Evolutionary conservation across 2,888 invertebrate species (phyloP).

Genomic region (Cynaeus angustus): DNA sequence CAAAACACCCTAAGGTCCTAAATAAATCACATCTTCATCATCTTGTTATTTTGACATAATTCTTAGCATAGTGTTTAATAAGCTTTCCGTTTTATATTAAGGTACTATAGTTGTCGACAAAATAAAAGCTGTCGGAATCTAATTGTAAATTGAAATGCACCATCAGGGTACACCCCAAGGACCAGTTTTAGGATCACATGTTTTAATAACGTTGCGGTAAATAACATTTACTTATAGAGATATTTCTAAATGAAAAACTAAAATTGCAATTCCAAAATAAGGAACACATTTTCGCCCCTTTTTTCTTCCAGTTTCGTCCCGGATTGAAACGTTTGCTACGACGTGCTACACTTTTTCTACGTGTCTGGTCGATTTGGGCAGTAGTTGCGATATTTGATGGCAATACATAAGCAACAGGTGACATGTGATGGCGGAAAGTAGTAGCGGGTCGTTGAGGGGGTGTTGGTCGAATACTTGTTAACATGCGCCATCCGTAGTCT

Average conservation of each 20-base stretch:
- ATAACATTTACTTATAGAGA: no score
- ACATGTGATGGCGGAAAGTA: constrained; percentile 53
- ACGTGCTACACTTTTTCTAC: constrained; percentile 26
- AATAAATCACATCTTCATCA: constrained; percentile 39
- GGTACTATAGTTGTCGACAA: constrained; percentile 3
- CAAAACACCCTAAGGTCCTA: constrained; percentile 37
- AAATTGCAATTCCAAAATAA: no score
- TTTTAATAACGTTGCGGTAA: no score
- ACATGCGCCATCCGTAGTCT: constrained; percentile 64
- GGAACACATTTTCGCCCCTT: neutral
- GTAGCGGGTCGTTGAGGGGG: constrained; percentile 54
- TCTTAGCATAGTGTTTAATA: constrained; percentile 17
- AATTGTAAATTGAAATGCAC: no score
- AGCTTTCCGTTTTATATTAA: constrained; percentile 7
- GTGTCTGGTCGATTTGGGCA: constrained; percentile 39
- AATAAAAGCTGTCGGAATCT: neutral
- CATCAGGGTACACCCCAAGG: neutral
- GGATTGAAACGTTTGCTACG: neutral
- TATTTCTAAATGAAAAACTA: no score
- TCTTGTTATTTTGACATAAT: constrained; percentile 43
- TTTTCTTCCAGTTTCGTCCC: neutral
- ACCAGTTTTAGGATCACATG: neutral
- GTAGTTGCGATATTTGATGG: constrained; percentile 42
- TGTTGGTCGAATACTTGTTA: constrained; percentile 61
- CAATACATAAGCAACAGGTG: constrained; percentile 54